Evolutionary conservation across 1,140 invertebrate species (phyloP), one percentile per base, ranked within the genome.

Genomic region (Scaptomyza hsui): DNA sequence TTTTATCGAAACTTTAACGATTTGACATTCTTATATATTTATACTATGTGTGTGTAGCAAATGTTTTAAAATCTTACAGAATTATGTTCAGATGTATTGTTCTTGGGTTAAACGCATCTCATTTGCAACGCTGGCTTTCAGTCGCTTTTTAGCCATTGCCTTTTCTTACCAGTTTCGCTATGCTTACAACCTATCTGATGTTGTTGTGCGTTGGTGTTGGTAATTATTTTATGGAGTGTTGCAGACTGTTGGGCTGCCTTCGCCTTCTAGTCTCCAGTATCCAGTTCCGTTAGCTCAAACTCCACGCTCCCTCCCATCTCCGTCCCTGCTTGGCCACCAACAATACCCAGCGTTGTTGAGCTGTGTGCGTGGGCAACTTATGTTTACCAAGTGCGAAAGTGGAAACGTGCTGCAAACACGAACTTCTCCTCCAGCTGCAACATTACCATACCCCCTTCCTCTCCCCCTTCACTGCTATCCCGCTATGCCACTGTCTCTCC

Each of bases 351-450:
- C 35, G 10, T 6, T 7, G 13, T n/a, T 48, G 19, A 3, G 44
- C 32, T 57, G 56, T 61, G 47, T 85, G 80, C 61, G 82, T 86
- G 77, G 61, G 61, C 61, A 81, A 81, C 81, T 85, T 86, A 86
- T 85, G 81, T 85, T 85, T 85, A 85, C 81, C 81, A 85, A 85
- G 81, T 88, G 81, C 81, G 82, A 85, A 85, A 85, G 81, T 85
- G 82, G 81, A 85, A 85, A 86, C 81, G 81, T 85, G 81, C 77
- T 85, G 81, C 81, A 86, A 85, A 86, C 82, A 85, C 75, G 73
- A 71, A 85, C 80, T 80, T 72, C 76, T 72, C 72, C 72, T 69
- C 48, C 45, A 51, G 59, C 62, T 55, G 61, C 64, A 65, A 51
- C 39, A 68, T 64, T 64, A 56, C 68, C 52, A 49, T 32, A 16